Conservation (phyloP, 2,113 vertebrate genomes). For the Lethenteron reissneri region DNA sequence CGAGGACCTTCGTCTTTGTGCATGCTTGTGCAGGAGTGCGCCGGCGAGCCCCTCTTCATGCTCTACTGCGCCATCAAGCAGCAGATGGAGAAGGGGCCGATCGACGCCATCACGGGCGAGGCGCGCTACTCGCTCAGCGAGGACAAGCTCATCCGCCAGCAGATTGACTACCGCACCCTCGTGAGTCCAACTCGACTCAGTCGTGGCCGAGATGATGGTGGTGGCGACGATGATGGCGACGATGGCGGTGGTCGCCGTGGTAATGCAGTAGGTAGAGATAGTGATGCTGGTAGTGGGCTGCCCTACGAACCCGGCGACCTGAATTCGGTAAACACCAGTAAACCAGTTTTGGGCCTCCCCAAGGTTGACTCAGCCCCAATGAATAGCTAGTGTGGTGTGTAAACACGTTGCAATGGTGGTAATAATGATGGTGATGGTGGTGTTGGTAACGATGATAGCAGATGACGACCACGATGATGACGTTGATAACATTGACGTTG, state of each 20-base stretch:
- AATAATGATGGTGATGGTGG: no score
- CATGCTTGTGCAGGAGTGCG: conserved; percentile 42
- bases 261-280: not conserved
- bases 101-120: conserved; percentile 89
- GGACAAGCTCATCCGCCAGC: conserved; percentile 94
- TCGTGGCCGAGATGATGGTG: not conserved
- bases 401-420: no score
- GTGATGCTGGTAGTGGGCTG: no score
- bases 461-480: no score
- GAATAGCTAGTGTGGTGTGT: no score
- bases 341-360: no score
- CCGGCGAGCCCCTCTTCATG: conserved; percentile 97
- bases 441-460: no score
- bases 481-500: no score
- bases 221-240: not conserved
- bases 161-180: conserved; percentile 96
- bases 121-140: conserved; percentile 93
- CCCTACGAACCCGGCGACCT: no score
- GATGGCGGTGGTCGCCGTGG: not conserved
- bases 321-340: no score
- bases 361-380: no score
- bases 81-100: conserved; percentile 98
- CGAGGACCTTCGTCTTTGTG: not conserved
- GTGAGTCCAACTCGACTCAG: conserved; percentile 23
- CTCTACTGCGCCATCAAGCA: conserved; percentile 98